Evolutionary conservation across 2,113 vertebrate species (phyloP), one percentile per base, ranked within the genome.

Genomic region (Sinocyclocheilus anophthalmus): DNA sequence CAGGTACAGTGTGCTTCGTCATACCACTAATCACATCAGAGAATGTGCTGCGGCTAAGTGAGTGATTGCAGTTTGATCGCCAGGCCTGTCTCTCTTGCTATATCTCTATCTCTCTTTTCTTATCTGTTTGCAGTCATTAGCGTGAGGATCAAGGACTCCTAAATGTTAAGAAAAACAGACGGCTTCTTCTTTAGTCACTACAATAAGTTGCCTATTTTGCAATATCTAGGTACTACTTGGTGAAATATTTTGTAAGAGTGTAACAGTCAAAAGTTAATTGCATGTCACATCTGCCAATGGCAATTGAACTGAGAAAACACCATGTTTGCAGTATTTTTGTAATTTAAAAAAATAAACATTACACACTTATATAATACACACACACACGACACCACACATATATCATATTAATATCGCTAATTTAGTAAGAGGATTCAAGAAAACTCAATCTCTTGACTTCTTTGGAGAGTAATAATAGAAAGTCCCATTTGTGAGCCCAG

Each of bases 91-190:
- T n/a, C n/a, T n/a, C n/a, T n/a, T n/a, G n/a, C n/a, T 72, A 72
- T 72, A 39, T 39, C 69, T 65, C 20, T 26, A 39, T 63, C 78
- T 78, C 76, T 80, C 57, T 2, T 42, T 42, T 13, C 65, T 77
- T 69, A 61, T 85, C 84, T 78, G 70, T 67, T n/a, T 48, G 24
- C 39, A 63, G 72, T 67, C 57, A 77, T 65, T 84, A 84, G 70
- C 42, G n/a, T 45, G 12, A 63, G n/a, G 78, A 65, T 80, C 77
- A 80, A 63, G 77, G 77, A 61, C 57, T 81, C 78, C 45, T 81
- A 65, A 26, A 45, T 45, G 57, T 16, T 45, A 45, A 11, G 33
- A 65, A 65, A 63, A 81, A 24, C 79, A 65, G 59, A 30, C n/a
- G 4, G 13, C n/a, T 45, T 22, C 59, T 65, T 45, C 59, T 55